Evolutionary conservation across 2,888 invertebrate genomes (phyloP), one percentile per base, ranked within the genome.

Genomic region (Cryptus armator): DNA sequence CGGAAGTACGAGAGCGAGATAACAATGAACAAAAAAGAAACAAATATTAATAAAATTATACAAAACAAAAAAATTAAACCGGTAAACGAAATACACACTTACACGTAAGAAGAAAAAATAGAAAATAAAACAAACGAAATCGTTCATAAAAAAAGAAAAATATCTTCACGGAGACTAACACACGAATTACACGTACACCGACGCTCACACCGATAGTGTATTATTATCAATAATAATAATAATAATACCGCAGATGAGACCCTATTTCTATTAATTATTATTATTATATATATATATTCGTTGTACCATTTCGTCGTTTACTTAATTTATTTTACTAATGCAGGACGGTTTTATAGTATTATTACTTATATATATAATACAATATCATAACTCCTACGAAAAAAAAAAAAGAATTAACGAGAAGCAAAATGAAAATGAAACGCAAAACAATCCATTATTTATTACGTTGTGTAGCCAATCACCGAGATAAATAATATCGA

Each of bases 271-370:
- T 86, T 75, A 68, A 79, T 80, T 83, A 83, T 75, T 71, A 71
- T 53, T 76, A 75, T 51, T 78, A 66, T 79, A 76, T 64, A 77
- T 71, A 74, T 82, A 78, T 84, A 75, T 84, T 84, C 67, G 77
- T 86, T 90, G 89, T 90, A 91, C 87, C 89, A 88, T 53, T 53
- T 90, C 89, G 87, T 90, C 87, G 89, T 92, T 92, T 92, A 91
- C 91, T 92, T 92, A 92, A 92, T 92, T 92, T 92, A 92, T 92
- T 92, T 87, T 88, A 91, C 89, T 90, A 90, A 91, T 88, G 83
- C 79, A 90, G 87, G 87, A 89, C 90, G 86, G 88, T 91, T 92
- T 92, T 92, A 89, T 92, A 92, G 92, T 91, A 89, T 87, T 89
- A 81, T 83, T 72, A 68, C 67, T n/a, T n/a, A 66, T 68, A 67